Evolutionary conservation across 2,888 invertebrate species (phyloP), one percentile per base, ranked within the genome.

Genomic region (Lasioglossum zephyrum): DNA sequence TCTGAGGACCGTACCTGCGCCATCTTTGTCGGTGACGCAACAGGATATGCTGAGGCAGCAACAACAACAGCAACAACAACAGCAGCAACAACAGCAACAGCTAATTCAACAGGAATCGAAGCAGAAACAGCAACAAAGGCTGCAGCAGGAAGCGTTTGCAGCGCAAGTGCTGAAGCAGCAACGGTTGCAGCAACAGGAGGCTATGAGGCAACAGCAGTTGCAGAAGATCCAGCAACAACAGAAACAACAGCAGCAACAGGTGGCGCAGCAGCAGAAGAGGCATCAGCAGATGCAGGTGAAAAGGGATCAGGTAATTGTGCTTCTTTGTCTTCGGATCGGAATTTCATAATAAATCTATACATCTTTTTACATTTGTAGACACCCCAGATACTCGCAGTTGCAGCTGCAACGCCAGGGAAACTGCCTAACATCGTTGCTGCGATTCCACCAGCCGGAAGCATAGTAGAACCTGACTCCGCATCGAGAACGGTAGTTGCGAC

Each of bases 81-180:
- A 95, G 79, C 36, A 36, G 1, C 88, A 90, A 39, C 92, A 93
- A 13, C 84, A 88, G 31, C 92, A 93, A 79, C 91, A 88, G 69
- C 81, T 91, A 41, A 39, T 69, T 41, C 94, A 94, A 69, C 95
- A 94, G 70, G 94, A 95, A 49, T 83, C 93, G 26, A 94, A 94
- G 39, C 70, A 70, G 41, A 70, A 70, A n/a, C 70, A 70, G 77
- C 94, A 95, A 81, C 94, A 95, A 79, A 89, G 93, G 39, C 81
- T 92, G n/a, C 94, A 94, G 66, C 94, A 94, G 73, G 94, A 94
- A 49, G 94, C 92, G 39, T 70, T 70, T n/a, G 70, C 70, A 41
- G 4, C 41, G 70, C 70, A 70, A 13, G 41, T 70, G 41, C 90
- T 92, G 75, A 87, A 91, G 74, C 90, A 90, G 44, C 87, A 91